phyloP scores from a whole-genome alignment of 2,113 vertebrate genomes.

The Sterrhoptilus dennistouni region DNA sequence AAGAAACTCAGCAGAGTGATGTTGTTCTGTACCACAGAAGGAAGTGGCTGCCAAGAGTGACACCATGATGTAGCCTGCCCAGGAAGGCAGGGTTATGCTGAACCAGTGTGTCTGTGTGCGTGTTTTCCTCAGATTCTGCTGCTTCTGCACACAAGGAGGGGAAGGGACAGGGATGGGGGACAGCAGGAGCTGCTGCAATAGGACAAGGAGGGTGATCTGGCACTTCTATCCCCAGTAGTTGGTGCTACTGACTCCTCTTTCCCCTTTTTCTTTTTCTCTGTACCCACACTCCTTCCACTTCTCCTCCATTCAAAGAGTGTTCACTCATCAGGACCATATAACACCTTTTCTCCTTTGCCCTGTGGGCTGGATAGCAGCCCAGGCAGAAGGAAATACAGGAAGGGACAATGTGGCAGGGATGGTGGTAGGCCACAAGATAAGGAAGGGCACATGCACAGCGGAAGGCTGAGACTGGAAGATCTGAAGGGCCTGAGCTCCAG shows the following conservation, averaged over 20 bases:
- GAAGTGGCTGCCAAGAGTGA: background rate
- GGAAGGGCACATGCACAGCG: background rate
- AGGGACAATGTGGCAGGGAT: background rate
- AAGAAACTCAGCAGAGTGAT: fast-evolving
- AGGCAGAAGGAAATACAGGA: background rate
- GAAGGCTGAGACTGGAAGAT: background rate
- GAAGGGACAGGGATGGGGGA: background rate
- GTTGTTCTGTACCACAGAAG: background rate
- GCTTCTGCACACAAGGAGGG: background rate
- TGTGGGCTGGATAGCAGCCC: background rate
- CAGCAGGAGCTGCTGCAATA: background rate
- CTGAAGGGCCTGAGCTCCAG: background rate
- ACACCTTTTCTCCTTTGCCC: background rate
- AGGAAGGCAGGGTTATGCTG: background rate
- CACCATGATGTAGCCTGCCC: background rate
- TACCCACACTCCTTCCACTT: background rate
- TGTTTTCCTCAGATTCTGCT: background rate
- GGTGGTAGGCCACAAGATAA: background rate
- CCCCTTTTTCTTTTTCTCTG: background rate
- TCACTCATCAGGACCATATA: background rate
- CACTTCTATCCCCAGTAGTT: background rate
- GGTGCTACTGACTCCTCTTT: background rate
- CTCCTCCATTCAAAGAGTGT: background rate
- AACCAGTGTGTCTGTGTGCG: fast-evolving
- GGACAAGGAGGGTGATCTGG: background rate